Conservation (phyloP, 2,888 invertebrate species). For the Sphaerophoria rueppellii region DNA sequence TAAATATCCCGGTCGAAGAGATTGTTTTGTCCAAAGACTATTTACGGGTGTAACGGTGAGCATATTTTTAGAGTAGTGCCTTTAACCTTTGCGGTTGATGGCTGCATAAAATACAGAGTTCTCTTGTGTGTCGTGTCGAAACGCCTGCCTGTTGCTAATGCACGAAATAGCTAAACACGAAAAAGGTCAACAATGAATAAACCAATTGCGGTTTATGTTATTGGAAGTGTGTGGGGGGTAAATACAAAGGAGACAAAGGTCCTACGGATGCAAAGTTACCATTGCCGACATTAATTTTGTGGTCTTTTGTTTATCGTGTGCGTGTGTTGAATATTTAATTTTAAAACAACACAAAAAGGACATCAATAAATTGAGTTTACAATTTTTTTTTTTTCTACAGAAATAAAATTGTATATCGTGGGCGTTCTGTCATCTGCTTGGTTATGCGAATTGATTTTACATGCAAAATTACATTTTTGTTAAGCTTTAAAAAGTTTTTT, state of each 20-base stretch:
- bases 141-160: conserved; percentile 39
- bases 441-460: conserved; percentile 31
- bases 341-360: conserved; percentile 25
- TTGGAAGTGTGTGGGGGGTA: background rate
- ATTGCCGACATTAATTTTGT: conserved; percentile 21
- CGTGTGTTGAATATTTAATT: conserved; percentile 21
- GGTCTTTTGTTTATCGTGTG: conserved; percentile 5
- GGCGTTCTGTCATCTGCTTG: conserved; percentile 38
- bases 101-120: conserved; percentile 3
- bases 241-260: no score
- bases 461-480: conserved; percentile 3
- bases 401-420: conserved; percentile 21
- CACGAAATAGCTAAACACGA: conserved; percentile 26
- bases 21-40: background rate
- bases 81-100: conserved; percentile 28
- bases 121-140: conserved; percentile 6
- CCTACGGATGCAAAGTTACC: background rate
- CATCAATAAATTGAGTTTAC: conserved; percentile 2
- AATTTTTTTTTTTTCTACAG: background rate
- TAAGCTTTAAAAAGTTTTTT: background rate
- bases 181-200: conserved; percentile 32
- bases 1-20: background rate
- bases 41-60: background rate
- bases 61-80: conserved; percentile 10
- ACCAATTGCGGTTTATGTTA: background rate